These are phyloP conservation scores for Tachycineta bicolor DNA, from an alignment of 2,113 vertebrate genomes.

Conservation along the genomic window DNA sequence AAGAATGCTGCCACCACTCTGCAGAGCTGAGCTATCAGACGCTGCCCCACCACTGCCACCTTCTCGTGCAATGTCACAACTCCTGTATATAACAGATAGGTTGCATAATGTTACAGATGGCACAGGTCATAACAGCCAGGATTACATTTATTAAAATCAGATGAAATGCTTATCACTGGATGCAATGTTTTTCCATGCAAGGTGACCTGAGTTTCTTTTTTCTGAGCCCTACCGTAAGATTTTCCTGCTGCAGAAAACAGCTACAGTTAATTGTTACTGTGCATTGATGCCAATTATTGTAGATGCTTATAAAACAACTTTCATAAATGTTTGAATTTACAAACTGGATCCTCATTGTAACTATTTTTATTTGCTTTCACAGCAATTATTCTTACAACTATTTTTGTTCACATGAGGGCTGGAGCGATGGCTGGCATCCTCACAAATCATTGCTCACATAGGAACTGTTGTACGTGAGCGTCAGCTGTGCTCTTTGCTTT, in stretches of 20 bases:
- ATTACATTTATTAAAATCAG: conserved; percentile 54
- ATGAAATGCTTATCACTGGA: conserved; percentile 32
- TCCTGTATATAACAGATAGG: not conserved
- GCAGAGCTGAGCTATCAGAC: not conserved
- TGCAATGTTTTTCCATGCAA: conserved; percentile 13
- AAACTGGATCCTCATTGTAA: not conserved
- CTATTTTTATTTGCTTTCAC: not conserved
- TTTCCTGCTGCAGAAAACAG: not conserved
- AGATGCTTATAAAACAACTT: not conserved
- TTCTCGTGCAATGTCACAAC: not conserved
- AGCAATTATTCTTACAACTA: not conserved
- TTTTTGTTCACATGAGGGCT: not conserved
- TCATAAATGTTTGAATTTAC: not conserved
- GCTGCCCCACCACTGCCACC: not conserved
- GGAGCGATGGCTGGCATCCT: not conserved
- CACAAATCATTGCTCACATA: not conserved
- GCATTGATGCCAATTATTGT: not conserved
- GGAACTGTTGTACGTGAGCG: rapidly evolving
- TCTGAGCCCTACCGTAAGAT: not conserved
- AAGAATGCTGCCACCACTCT: not conserved
- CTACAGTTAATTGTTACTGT: not conserved
- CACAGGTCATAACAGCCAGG: conserved; percentile 16
- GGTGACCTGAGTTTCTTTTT: conserved; percentile 26
- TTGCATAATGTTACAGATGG: conserved; percentile 69
- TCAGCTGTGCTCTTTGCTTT: not conserved